phyloP scores from a whole-genome alignment of 2,113 vertebrate species.

The Ceyx cyanopectus region DNA sequence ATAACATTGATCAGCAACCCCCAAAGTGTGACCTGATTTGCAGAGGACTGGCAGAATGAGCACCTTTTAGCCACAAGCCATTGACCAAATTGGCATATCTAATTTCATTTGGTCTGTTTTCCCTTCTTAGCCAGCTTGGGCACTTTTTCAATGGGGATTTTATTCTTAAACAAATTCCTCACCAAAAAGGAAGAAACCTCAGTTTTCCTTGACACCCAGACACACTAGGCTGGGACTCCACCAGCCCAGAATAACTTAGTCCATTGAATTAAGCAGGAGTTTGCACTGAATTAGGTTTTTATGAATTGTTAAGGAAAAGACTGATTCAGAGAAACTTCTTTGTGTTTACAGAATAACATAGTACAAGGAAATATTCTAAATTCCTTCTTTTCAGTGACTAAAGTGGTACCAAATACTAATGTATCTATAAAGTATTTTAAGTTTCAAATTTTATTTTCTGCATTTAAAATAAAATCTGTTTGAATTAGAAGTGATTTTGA shows the following conservation, averaged over 20 bases:
- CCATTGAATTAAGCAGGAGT: constrained; percentile 59
- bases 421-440: background rate
- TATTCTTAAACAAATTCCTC: background rate
- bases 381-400: background rate
- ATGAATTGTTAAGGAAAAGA: constrained; percentile 59
- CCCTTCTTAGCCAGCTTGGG: background rate
- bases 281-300: constrained; percentile 61
- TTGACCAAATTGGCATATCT: background rate
- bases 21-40: background rate
- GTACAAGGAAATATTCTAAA: background rate
- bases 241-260: constrained; percentile 39
- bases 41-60: background rate
- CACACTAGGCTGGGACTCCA: background rate
- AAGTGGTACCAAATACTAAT: background rate
- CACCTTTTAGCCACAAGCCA: background rate
- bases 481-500: background rate
- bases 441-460: background rate
- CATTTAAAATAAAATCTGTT: too few species aligned
- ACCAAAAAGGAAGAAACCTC: background rate
- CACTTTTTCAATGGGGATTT: background rate
- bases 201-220: background rate
- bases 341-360: background rate
- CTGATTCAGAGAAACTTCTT: constrained; percentile 22
- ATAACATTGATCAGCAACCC: background rate
- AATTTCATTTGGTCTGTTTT: background rate